Evolutionary conservation across 2,888 invertebrate species (phyloP).

Genomic region (Ormyrus labotus): DNA sequence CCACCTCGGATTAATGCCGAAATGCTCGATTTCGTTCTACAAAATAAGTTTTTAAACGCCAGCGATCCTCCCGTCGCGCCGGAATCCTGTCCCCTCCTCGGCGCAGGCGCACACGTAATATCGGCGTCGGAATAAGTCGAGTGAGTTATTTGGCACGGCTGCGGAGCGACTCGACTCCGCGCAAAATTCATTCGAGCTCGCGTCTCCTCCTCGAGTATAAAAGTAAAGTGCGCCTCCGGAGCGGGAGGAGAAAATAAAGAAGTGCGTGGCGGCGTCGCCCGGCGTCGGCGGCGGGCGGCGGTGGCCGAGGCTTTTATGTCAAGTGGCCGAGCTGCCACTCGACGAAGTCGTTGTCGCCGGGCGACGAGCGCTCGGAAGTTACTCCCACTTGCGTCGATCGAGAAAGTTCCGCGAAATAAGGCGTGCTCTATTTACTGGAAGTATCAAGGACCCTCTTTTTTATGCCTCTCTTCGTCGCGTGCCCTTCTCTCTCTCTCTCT

Average conservation of each 20-base stretch:
- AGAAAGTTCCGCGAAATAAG: conserved; percentile 36
- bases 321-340: conserved; percentile 16
- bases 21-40: no score
- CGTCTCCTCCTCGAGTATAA: not conserved
- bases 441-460: conserved; percentile 22
- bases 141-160: not conserved
- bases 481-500: not conserved
- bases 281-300: not conserved
- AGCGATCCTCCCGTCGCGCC: no score
- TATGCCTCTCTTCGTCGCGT: not conserved
- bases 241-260: not conserved
- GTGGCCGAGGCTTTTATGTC: conserved; percentile 53
- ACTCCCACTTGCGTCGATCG: not conserved
- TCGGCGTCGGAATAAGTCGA: not conserved
- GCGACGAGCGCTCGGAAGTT: not conserved
- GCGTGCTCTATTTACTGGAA: conserved; percentile 29
- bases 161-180: not conserved
- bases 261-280: not conserved
- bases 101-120: no score
- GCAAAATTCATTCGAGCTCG: conserved; percentile 1
- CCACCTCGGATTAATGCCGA: no score
- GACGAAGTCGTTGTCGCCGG: not conserved
- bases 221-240: not conserved
- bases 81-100: no score
- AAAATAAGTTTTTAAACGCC: no score